phyloP scores from a whole-genome alignment of 2,113 vertebrate species.

The Shinisaurus crocodilurus region DNA sequence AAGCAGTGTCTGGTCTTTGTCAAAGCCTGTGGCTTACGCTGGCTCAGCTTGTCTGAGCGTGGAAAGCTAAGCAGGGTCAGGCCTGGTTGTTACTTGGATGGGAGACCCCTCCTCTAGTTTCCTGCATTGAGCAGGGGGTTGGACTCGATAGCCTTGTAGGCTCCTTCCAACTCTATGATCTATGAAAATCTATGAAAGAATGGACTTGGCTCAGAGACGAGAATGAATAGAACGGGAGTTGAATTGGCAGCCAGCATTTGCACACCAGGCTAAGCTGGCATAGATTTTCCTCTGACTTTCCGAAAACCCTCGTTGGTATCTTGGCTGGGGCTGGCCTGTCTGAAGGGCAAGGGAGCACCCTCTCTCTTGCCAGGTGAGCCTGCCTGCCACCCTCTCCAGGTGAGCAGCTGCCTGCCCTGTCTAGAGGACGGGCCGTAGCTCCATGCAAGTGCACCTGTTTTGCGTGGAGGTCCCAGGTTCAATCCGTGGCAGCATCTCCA shows the following conservation, averaged over 20 bases:
- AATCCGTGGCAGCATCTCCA: not conserved
- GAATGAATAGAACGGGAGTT: not conserved
- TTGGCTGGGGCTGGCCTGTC: not conserved
- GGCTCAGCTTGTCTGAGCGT: too few relatives aligned
- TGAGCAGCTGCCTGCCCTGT: not conserved
- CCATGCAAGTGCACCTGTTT: not conserved
- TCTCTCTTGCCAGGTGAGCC: not conserved
- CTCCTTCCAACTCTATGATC: too few relatives aligned
- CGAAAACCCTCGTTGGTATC: not conserved
- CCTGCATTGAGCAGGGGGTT: too few relatives aligned
- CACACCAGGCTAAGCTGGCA: not conserved
- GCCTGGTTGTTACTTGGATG: too few relatives aligned
- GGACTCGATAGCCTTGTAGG: too few relatives aligned
- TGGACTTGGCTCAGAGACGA: not conserved
- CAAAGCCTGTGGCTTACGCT: too few relatives aligned
- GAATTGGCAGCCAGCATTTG: not conserved
- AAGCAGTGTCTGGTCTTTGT: constrained; percentile 6
- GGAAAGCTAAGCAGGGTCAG: too few relatives aligned
- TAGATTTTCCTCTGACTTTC: not conserved
- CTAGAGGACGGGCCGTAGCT: not conserved
- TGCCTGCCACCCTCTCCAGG: not conserved
- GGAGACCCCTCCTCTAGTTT: too few relatives aligned
- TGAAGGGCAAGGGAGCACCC: not conserved
- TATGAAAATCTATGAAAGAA: too few relatives aligned
- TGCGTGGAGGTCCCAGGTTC: not conserved